Evolutionary conservation across 2,888 invertebrate genomes (phyloP).

Genomic region (Caenorhabditis virilis): DNA sequence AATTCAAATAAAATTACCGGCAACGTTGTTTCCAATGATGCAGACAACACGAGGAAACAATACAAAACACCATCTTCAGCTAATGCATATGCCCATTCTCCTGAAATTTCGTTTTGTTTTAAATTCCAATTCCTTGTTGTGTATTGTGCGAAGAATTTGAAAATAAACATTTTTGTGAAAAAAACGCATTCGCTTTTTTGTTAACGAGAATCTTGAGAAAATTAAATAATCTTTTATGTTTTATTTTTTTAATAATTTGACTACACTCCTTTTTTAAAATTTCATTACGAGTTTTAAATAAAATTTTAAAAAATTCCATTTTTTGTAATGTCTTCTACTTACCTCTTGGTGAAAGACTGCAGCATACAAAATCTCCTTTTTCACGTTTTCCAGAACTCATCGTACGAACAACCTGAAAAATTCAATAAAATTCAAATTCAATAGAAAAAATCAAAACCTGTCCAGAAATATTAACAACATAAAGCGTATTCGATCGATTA

Average conservation of each 20-base stretch:
- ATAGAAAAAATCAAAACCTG: too few relatives aligned
- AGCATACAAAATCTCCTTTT: conserved; percentile 92
- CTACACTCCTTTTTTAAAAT: not conserved
- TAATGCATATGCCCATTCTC: conserved; percentile 96
- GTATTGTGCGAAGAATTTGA: too few relatives aligned
- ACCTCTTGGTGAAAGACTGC: conserved; percentile 80
- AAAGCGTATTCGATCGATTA: conserved; percentile 93
- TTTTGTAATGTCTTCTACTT: too few relatives aligned
- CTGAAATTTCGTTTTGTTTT: too few relatives aligned
- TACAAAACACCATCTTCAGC: conserved; percentile 96
- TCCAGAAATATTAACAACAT: conserved; percentile 97
- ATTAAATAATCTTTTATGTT: too few relatives aligned
- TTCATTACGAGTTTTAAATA: too few relatives aligned
- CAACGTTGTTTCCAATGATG: conserved; percentile 91
- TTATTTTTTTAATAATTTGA: too few relatives aligned
- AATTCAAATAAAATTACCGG: conserved; percentile 74
- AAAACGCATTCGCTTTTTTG: conserved; percentile 69
- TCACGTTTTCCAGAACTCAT: conserved; percentile 90
- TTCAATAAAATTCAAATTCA: too few relatives aligned
- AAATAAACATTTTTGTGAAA: too few relatives aligned
- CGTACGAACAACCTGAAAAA: conserved; percentile 71
- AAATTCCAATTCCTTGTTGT: too few relatives aligned
- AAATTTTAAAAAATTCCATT: too few relatives aligned
- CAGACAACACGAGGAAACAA: conserved; percentile 92
- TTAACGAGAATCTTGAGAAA: too few relatives aligned